Base-by-base conservation (phyloP, 2,888 invertebrate species). In the Drosophila diplacantha region DNA sequence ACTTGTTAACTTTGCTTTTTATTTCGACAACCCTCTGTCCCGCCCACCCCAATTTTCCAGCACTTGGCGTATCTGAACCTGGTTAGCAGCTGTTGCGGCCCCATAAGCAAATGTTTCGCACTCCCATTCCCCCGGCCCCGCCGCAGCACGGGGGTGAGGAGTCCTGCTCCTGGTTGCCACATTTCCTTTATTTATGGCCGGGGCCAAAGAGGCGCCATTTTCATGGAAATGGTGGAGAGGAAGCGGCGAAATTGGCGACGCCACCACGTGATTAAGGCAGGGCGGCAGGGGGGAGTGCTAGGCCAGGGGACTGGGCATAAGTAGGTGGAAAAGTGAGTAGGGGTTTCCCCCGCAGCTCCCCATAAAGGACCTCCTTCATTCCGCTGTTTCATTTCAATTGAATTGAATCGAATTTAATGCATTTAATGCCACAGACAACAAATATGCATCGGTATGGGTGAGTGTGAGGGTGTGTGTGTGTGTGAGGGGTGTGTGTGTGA, bases 1-100 rank as follows among this genome's bases (percentile, higher is more conserved):
- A 81, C 80, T 78, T 78, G 82, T 81, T 81, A 79, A 81, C 78
- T 78, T 81, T 70, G 80, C 72, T 78, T 79, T 77, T 78, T 79
- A 79, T 78, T 81, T 81, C 75, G 34, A 49, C 39, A 59, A 58
- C 47, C 18, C 34, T 8, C 34, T 14, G 5, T 18, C 8, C 24
- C n/a, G 1, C 5, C n/a, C 22, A 2, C 4, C 1, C 9, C 26
- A 34, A 12, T 35, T 29, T 29, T 44, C 44, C 44, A 46, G 29
- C 44, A 9, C 9, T 18, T 38, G 22, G 38, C 31, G 8, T 57
- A 44, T 38, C 31, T 22, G 37, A 44, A 49, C 44, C 68, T 51
- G 67, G 64, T 63, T 60, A 79, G 74, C 77, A 81, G 77, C 81
- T 78, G 77, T 72, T 79, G 74, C 62, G 73, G 69, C 80, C 44